A percentile compares a stretch with the other conserved stretches of the same genome.
phyloP scores from a whole-genome alignment of 2,113 vertebrate species.

The Nothocercus nigrocapillus region DNA sequence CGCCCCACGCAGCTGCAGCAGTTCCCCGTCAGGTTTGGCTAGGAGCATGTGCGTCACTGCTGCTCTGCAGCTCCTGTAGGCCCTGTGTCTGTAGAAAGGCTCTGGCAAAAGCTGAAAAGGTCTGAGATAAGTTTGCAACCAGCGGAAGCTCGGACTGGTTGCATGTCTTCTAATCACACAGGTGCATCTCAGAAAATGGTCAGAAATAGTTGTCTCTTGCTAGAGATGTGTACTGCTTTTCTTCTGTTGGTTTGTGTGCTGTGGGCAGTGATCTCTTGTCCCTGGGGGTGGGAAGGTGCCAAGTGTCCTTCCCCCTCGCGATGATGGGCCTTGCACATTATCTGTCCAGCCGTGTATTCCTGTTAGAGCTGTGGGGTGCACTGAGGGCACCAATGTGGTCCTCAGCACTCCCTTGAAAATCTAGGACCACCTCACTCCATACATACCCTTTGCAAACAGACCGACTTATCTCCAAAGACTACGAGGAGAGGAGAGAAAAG shows the following conservation, averaged over 20 bases:
- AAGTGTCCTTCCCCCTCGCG: neutral
- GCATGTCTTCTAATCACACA: neutral
- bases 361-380: neutral
- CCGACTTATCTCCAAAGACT: neutral
- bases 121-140: neutral
- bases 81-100: neutral
- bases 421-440: neutral
- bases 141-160: neutral
- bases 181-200: neutral
- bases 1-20: neutral
- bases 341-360: neutral
- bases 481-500: neutral
- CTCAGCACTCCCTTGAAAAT: neutral
- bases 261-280: neutral
- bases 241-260: neutral
- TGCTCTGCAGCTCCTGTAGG: constrained; percentile 8
- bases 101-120: neutral
- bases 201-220: neutral
- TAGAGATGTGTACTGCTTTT: neutral
- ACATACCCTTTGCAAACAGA: neutral
- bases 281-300: neutral
- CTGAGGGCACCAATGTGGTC: neutral
- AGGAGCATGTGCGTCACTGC: neutral
- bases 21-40: neutral
- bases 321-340: neutral